Base-by-base conservation (phyloP, 2,888 invertebrate genomes). In the Philopedon plagiatum region DNA sequence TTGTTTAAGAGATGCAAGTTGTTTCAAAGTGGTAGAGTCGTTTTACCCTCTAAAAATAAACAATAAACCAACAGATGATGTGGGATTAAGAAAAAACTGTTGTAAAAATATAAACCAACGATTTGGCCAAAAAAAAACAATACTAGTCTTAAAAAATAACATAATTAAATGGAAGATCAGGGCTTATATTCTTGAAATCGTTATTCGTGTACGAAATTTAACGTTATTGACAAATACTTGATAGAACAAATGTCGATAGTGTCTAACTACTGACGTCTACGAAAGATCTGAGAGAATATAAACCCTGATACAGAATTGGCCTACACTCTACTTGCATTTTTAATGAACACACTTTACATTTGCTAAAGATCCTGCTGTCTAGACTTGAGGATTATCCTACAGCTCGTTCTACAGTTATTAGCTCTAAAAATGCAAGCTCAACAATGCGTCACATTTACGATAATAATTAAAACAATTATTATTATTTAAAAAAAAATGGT, bases 381-480 rank as follows among this genome's bases (percentile, higher is more conserved):
- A 54, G 51, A 54, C 29, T 29, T 29, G 1, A 29, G 18, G 29
- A 54, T 54, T 29, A 29, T 29, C 29, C 29, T 13, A 9, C 9
- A 15, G n/a, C n/a, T n/a, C n/a, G n/a, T n/a, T n/a, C n/a, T 11
- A 18, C 8, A 54, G 2, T 54, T 54, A 29, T 54, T 54, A 29
- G 29, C 51, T 29, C 1, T 13, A 49, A 49, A 4, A 54, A 15
- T 29, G 18, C 29, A 21, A 46, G 15, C 21, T 21, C 2, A 54
- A 29, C 51, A 54, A 29, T 54, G 15, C 13, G 18, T 15, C 23
- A 18, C 15, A 54, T 13, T 29, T 13, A 54, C 11, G 13, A 29
- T 29, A 51, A 51, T 32, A 51, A 51, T 32, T 54, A 29, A 29
- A 54, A 29, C 15, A 13, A 29, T 54, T 18, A 54, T 29, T 18